Conservation (phyloP, 2,888 invertebrate species). For the Thymelicus lineola region DNA sequence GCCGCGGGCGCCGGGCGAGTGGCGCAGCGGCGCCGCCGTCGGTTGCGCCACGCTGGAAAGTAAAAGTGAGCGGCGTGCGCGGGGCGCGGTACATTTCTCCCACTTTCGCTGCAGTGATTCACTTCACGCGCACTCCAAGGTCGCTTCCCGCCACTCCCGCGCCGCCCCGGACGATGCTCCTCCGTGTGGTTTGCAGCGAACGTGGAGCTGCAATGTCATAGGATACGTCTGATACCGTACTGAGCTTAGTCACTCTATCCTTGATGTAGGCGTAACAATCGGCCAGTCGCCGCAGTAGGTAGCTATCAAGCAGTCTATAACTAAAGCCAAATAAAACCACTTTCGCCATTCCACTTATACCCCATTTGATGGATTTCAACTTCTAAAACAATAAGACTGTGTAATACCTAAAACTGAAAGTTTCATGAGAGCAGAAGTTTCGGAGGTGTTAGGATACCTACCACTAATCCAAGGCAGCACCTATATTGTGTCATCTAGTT, state of each 20-base stretch:
- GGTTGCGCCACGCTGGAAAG: slow-evolving; percentile 84
- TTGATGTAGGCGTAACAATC: no score
- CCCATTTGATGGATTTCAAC: no score
- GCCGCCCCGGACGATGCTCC: slow-evolving; percentile 45
- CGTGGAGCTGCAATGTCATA: slow-evolving; percentile 21
- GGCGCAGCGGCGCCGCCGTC: slow-evolving; percentile 76
- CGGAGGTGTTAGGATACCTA: no score
- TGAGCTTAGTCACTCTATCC: background rate
- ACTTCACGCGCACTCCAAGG: slow-evolving; percentile 66
- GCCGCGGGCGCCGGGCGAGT: slow-evolving; percentile 84
- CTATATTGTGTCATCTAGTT: no score
- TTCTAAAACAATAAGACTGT: no score
- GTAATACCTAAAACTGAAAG: no score
- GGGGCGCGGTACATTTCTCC: slow-evolving; percentile 83
- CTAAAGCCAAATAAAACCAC: no score
- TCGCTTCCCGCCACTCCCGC: slow-evolving; percentile 77
- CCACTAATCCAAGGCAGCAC: no score
- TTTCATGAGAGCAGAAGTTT: no score
- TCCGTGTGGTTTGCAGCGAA: slow-evolving; percentile 45
- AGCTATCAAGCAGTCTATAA: no score
- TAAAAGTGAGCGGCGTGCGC: slow-evolving; percentile 83
- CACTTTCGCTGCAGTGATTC: slow-evolving; percentile 84
- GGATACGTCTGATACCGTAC: slow-evolving; percentile 5
- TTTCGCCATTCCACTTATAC: no score
- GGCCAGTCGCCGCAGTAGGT: no score